A percentile compares a stretch with the other conserved stretches of the same genome.
These are phyloP conservation scores for Trinorchestia longiramus DNA, from an alignment of 1,140 invertebrate genomes.

Conservation along the genomic window DNA sequence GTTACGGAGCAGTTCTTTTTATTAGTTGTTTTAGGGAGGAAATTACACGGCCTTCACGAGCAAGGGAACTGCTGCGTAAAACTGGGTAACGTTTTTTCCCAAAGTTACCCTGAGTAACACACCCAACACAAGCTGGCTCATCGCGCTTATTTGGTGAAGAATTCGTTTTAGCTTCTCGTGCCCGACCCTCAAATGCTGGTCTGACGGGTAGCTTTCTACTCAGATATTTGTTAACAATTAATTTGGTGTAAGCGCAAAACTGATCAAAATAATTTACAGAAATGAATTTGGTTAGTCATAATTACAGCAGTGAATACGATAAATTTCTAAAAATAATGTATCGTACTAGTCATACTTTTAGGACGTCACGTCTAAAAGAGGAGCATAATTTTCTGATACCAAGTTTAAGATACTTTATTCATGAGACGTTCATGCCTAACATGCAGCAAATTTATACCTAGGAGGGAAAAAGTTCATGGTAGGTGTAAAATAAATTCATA, in stretches of 20 bases:
- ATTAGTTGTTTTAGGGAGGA: background rate
- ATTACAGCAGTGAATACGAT: background rate
- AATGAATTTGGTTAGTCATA: background rate
- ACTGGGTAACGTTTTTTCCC: background rate
- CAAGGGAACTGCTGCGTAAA: background rate
- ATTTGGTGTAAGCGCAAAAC: background rate
- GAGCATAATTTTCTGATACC: background rate
- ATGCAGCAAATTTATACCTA: too few relatives aligned
- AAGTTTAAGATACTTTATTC: background rate
- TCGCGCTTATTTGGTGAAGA: background rate
- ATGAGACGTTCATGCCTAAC: too few relatives aligned
- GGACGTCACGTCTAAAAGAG: background rate
- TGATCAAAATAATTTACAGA: background rate
- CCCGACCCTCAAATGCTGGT: too few relatives aligned
- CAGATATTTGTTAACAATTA: background rate
- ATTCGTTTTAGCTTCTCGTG: background rate
- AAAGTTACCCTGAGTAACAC: background rate
- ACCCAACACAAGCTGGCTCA: background rate
- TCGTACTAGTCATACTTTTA: background rate
- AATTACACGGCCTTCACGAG: conserved; percentile 6
- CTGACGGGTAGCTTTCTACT: background rate
- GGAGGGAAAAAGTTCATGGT: too few relatives aligned
- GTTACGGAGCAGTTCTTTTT: background rate
- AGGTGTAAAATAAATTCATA: too few relatives aligned
- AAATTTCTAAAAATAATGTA: background rate